Percentiles rank a stretch among this genome's conserved stretches.
Conservation (phyloP, 2,113 vertebrate genomes). For the Mirza zaza region DNA sequence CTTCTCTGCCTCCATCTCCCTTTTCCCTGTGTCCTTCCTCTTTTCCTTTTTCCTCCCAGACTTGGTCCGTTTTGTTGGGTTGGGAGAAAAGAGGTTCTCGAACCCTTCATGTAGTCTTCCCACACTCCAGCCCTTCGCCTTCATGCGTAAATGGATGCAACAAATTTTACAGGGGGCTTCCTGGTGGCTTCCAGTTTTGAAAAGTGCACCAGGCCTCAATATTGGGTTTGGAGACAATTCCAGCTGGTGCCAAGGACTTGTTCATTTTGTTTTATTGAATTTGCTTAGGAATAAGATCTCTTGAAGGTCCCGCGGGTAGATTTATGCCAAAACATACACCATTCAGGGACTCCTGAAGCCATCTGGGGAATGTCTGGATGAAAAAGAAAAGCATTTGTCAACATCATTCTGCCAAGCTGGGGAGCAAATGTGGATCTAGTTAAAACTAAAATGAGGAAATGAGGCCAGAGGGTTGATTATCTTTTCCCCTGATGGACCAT, state of each 20-base stretch:
- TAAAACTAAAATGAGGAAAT: background rate
- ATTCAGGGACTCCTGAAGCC: slow-evolving; percentile 5
- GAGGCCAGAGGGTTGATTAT: background rate
- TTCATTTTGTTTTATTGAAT: slow-evolving; percentile 37
- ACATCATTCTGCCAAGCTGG: background rate
- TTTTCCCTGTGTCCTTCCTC: background rate
- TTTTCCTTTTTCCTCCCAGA: background rate
- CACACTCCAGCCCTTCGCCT: background rate
- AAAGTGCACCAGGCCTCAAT: background rate
- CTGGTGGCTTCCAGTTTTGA: background rate
- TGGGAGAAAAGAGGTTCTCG: background rate
- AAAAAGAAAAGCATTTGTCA: slow-evolving; percentile 32
- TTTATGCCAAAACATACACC: background rate
- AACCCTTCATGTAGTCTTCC: background rate
- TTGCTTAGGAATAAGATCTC: slow-evolving; percentile 13
- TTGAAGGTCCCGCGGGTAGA: background rate
- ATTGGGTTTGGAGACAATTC: background rate
- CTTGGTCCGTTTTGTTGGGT: background rate
- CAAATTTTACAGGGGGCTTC: background rate
- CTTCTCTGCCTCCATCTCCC: background rate
- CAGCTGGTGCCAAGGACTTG: background rate
- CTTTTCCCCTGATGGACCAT: background rate
- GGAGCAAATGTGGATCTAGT: slow-evolving; percentile 21
- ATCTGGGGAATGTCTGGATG: background rate
- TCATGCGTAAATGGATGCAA: background rate